Base-by-base conservation (phyloP, 2,888 invertebrate genomes). In the Chromoteleia sp. region DNA sequence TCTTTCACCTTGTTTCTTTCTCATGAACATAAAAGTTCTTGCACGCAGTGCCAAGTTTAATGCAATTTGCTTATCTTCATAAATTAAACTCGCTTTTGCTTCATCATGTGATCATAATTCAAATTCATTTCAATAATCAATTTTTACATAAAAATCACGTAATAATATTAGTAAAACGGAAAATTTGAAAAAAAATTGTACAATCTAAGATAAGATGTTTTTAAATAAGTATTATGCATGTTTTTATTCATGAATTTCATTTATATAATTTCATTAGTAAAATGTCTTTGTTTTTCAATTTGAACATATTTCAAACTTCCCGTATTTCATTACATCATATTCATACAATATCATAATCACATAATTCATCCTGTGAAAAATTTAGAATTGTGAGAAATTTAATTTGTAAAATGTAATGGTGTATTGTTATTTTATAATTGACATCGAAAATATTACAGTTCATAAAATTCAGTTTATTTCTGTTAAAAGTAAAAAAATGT, bases 101-200 rank as follows among this genome's bases (percentile, higher is more conserved):
- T 41, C 7, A 59, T 41, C 58, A 59, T 41, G 14, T 17, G 14
- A 59, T 59, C 58, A 59, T 59, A 59, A 29, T 56, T 59, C 58
- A 59, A n/a, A 33, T 10, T 54, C 54, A 54, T 54, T 54, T 15
- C 5, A 50, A 14, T 14, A 50, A 50, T 50, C 12, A 14, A n/a
- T 14, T 50, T 50, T 19, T 17, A 45, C 10, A 17, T 3, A 17
- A 41, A 4, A 17, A 21, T 2, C 21, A 48, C 25, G 3, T 25
- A 48, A 12, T n/a, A 45, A 19, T 25, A 10, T 4, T n/a, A 6
- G n/a, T n/a, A 15, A 48, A 12, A 48, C n/a, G 48, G 48, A 25
- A 25, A 48, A 5, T 25, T 21, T 25, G 21, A 25, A 25, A 6
- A 39, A 12, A 12, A 25, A 25, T 25, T 25, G 25, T 25, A 25